Conservation (phyloP, 1,140 invertebrate genomes). For the Danaus melanippus region DNA sequence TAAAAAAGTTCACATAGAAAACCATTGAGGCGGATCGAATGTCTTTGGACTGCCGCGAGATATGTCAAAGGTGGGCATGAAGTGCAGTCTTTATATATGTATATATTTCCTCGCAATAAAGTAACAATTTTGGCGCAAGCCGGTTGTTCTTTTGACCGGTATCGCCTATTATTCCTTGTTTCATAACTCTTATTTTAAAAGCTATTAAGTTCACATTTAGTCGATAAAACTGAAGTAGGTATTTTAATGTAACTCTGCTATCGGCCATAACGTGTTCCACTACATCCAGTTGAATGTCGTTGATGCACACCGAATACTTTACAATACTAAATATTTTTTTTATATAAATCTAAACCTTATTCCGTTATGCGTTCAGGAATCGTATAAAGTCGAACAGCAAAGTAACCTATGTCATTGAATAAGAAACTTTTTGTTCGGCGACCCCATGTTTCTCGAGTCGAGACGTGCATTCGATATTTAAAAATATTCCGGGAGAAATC, state of each 20-base stretch:
- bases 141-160: slow-evolving; percentile 35
- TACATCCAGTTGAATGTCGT: slow-evolving; percentile 42
- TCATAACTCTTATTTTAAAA: slow-evolving; percentile 29
- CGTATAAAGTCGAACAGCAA: slow-evolving; percentile 31
- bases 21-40: too few species aligned
- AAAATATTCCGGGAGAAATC: slow-evolving; percentile 64
- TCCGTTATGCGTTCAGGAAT: slow-evolving; percentile 36
- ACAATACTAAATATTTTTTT: slow-evolving; percentile 32
- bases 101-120: slow-evolving; percentile 18
- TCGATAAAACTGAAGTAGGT: slow-evolving; percentile 21
- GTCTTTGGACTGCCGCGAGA: too few species aligned
- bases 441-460: slow-evolving; percentile 53
- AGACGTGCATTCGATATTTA: slow-evolving; percentile 65
- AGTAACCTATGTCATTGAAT: slow-evolving; percentile 34
- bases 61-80: too few species aligned
- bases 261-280: slow-evolving; percentile 56
- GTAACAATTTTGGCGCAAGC: slow-evolving; percentile 43
- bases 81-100: too few species aligned
- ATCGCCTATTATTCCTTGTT: slow-evolving; percentile 24
- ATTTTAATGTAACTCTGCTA: slow-evolving; percentile 29
- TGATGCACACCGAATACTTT: slow-evolving; percentile 39
- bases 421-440: slow-evolving; percentile 51
- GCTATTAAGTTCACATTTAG: slow-evolving; percentile 39
- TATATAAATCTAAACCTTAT: slow-evolving; percentile 55
- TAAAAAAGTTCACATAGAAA: too few species aligned